Evolutionary conservation across 2,113 vertebrate species (phyloP).

Genomic region (Verasper variegatus): DNA sequence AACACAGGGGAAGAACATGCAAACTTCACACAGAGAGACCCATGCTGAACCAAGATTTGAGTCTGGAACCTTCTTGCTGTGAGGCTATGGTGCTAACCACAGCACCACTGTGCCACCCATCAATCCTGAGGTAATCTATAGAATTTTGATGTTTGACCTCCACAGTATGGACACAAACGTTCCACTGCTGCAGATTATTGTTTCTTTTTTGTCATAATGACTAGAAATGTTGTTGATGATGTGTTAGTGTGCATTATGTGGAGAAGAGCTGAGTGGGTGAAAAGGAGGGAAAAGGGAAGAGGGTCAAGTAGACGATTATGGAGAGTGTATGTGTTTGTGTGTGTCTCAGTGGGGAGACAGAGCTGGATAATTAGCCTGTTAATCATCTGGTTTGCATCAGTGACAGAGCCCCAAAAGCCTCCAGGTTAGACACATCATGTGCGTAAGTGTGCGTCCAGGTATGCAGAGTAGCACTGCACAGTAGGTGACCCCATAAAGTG

Average conservation of each 20-base stretch:
- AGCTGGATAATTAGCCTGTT: conserved; percentile 64
- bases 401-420: conserved; percentile 52
- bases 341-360: conserved; percentile 46
- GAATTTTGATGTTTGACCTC: background rate
- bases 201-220: background rate
- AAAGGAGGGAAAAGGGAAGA: conserved; percentile 30
- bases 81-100: background rate
- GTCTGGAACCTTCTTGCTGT: background rate
- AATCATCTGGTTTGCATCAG: conserved; percentile 74
- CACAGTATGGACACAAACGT: too few species aligned
- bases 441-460: conserved; percentile 51
- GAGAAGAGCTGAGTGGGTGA: conserved; percentile 40
- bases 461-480: conserved; percentile 47
- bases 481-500: conserved; percentile 66
- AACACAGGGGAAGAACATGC: too few species aligned
- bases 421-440: conserved; percentile 46
- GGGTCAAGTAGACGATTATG: conserved; percentile 64
- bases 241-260: background rate
- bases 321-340: conserved; percentile 13
- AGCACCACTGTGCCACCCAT: too few species aligned
- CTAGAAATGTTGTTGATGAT: background rate
- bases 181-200: background rate
- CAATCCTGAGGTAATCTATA: background rate
- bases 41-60: background rate
- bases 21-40: too few species aligned